Base-by-base conservation (phyloP, 1,140 invertebrate species). In the Oppia nitens region DNA sequence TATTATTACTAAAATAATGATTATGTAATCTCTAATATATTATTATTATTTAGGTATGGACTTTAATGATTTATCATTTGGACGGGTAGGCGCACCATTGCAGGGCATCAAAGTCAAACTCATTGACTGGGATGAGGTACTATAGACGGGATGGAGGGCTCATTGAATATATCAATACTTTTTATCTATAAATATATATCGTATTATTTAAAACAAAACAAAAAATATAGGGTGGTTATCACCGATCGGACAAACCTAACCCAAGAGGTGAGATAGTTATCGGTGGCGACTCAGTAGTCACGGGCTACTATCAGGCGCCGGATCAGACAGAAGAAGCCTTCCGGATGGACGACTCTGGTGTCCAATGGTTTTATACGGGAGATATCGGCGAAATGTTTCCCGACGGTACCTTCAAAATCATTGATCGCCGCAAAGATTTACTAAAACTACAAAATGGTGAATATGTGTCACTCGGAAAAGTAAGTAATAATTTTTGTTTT, bases 381-480 rank as follows among this genome's bases (percentile, higher is more conserved):
- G 94, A 98, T 73, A 89, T 98, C 74, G 93, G 85, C 3, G 87
- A 94, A 76, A 74, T 96, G 61, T 84, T 92, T 51, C 72, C 78
- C 25, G 92, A 97, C 75, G 95, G 95, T 40, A 84, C 82, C 65
- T 81, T 98, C 47, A 88, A 86, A 76, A 94, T 98, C 66, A 96
- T 98, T 68, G 94, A 97, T 74, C 87, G 94, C 62, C 96, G 95
- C 75, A 98, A 98, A 73, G 93, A 98, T 76, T 77, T 98, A 60
- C 89, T 98, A 12, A 98, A 98, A 74, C 74, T 98, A 9, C 91
- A 97, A 74, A 83, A 87, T 28, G 94, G 94, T 50, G 94, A 98
- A 75, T 98, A 98, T 28, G 59, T 63, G 29, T 76, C 76, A 14
- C 67, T 78, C 24, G 70, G 68, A 21, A 71, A 70, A 74, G 88